Evolutionary conservation across 2,888 invertebrate species (phyloP), one percentile per base, ranked within the genome.

Genomic region (Eupithecia abbreviata): DNA sequence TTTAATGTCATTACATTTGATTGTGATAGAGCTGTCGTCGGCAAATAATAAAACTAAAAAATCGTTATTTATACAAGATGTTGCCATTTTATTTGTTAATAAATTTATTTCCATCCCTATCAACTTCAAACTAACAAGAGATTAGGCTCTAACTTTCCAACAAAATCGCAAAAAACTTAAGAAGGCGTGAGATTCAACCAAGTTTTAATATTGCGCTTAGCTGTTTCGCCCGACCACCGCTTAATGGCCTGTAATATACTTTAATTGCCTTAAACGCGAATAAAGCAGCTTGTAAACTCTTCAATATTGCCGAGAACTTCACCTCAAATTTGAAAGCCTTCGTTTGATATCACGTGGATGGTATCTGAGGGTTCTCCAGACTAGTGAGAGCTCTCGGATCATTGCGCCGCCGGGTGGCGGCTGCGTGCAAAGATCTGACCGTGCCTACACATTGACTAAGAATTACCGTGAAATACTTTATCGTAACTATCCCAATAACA

Each of bases 231-330:
- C 72, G 68, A 45, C 71, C 67, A 51, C 42, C 58, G 74, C 71
- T 30, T 76, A 74, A 77, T 76, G 72, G 72, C 76, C 72, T 58
- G 72, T 77, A 67, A 79, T 77, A 72, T 76, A 71, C 75, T 72
- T 77, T 75, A 49, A 77, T 73, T 49, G 55, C 73, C 51, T 73
- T 71, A 75, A 68, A 68, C 67, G 71, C 74, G 71, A 66, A 66
- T 51, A 67, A 42, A 58, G 30, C 66, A 41, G 51, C 47, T 51
- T 71, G 43, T 70, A 51, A 47, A 68, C 68, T 43, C 43, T 68
- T 68, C 43, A 18, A 68, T 68, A 68, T 42, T 68, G 68, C 43
- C 45, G 68, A 68, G 45, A 68, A 45, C 10, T 68, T 43, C 9
- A 45, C 45, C 45, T 41, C 3, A 15, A 66, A 66, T 42, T 41